These are phyloP conservation scores for Hydropsyche betteni DNA, from an alignment of 2,888 invertebrate genomes.

Conservation along the genomic window DNA sequence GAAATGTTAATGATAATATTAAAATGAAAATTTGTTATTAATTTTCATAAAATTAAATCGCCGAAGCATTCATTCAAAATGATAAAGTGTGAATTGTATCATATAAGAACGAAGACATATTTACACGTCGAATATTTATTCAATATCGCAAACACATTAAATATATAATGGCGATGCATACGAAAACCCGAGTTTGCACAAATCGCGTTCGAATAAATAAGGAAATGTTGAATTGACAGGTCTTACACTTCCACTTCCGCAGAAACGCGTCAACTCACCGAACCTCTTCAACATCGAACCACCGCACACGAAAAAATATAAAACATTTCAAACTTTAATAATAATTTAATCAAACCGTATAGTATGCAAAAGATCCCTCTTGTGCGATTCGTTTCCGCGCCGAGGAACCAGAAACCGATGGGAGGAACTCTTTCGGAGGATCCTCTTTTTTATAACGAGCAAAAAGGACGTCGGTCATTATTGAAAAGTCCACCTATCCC, in stretches of 20 bases:
- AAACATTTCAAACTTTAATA: too few species aligned
- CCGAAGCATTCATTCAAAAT: too few species aligned
- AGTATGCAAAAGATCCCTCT: too few species aligned
- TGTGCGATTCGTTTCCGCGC: constrained; percentile 39
- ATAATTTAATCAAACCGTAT: too few species aligned
- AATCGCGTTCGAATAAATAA: constrained; percentile 44
- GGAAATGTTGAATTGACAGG: constrained; percentile 49
- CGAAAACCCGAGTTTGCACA: constrained; percentile 14
- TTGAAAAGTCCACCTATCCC: background rate
- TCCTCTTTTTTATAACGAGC: constrained; percentile 20
- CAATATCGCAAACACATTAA: too few species aligned
- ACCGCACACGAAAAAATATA: constrained; percentile 2
- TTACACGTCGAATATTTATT: too few species aligned
- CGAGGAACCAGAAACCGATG: constrained; percentile 43
- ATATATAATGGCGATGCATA: background rate
- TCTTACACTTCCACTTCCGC: constrained; percentile 23
- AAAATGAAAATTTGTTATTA: too few species aligned
- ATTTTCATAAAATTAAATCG: too few species aligned
- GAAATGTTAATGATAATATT: too few species aligned
- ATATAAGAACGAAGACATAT: too few species aligned
- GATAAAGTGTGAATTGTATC: too few species aligned
- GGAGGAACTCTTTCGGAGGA: constrained; percentile 44
- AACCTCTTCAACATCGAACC: constrained; percentile 38
- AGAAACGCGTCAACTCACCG: constrained; percentile 36
- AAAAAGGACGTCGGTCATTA: constrained; percentile 45